phyloP scores from a whole-genome alignment of 2,113 vertebrate species.

The Neotragus moschatus region DNA sequence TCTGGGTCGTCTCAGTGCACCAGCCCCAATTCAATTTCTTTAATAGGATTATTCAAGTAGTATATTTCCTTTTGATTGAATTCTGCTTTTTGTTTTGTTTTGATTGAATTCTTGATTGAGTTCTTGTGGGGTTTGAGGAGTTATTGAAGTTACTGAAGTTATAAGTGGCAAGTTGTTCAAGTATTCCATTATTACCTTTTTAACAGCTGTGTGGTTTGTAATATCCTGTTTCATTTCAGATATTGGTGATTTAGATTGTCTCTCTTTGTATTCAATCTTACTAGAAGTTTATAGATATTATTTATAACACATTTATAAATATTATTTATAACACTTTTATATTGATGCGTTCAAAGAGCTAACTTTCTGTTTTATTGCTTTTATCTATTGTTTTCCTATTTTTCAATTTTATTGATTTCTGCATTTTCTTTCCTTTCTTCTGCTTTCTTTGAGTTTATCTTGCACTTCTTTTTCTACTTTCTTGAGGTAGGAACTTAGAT shows the following conservation, averaged over 20 bases:
- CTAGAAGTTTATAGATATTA: background rate
- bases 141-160: background rate
- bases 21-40: background rate
- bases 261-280: background rate
- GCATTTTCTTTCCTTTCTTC: background rate
- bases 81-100: background rate
- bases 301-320: background rate
- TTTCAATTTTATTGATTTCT: background rate
- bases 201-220: background rate
- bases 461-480: background rate
- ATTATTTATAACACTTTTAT: background rate
- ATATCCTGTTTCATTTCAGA: background rate
- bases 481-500: background rate
- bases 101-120: background rate
- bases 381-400: background rate
- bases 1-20: too few species aligned
- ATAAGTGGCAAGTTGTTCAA: background rate
- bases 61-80: background rate
- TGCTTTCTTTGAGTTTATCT: background rate
- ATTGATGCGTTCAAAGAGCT: background rate
- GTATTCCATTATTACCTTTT: background rate
- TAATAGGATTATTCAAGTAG: background rate
- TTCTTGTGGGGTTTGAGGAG: background rate
- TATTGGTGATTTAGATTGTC: background rate
- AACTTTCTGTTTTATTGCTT: background rate